Percentiles rank a stretch among this genome's conserved stretches.
phyloP scores from a whole-genome alignment of 1,140 invertebrate species.

The Nixonia krombeini region DNA sequence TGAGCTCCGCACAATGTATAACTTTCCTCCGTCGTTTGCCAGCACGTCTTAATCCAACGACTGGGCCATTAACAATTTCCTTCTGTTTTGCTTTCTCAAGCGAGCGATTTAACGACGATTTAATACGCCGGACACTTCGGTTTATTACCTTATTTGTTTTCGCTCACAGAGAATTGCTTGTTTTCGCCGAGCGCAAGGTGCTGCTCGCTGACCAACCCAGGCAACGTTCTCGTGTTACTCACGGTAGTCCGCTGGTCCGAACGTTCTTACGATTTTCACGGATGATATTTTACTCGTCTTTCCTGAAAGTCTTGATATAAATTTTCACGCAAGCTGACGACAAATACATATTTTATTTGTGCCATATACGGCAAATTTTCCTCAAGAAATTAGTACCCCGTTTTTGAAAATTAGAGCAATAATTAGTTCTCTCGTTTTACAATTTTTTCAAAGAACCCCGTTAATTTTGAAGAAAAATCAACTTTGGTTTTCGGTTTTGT shows the following conservation, averaged over 20 bases:
- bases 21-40: slow-evolving; percentile 40
- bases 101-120: slow-evolving; percentile 47
- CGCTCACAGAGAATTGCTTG: slow-evolving; percentile 53
- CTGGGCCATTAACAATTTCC: slow-evolving; percentile 41
- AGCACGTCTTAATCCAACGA: slow-evolving; percentile 31
- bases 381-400: too few species aligned
- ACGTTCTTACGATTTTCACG: slow-evolving; percentile 28
- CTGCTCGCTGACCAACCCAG: slow-evolving; percentile 27
- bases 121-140: slow-evolving; percentile 51
- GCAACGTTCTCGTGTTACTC: slow-evolving; percentile 27
- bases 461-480: too few species aligned
- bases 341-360: slow-evolving; percentile 30
- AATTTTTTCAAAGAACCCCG: too few species aligned
- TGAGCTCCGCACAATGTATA: slow-evolving; percentile 22
- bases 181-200: slow-evolving; percentile 48
- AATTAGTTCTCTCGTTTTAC: too few species aligned
- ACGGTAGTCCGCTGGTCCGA: slow-evolving; percentile 23
- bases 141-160: slow-evolving; percentile 66
- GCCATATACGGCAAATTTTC: too few species aligned
- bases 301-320: slow-evolving; percentile 2
- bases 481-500: too few species aligned
- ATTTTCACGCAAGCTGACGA: not conserved
- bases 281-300: slow-evolving; percentile 15
- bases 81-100: slow-evolving; percentile 33
- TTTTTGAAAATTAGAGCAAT: too few species aligned